A percentile compares a stretch with the other conserved stretches of the same genome.
Conservation (phyloP, 2,113 vertebrate genomes). For the Etheostoma cragini region DNA sequence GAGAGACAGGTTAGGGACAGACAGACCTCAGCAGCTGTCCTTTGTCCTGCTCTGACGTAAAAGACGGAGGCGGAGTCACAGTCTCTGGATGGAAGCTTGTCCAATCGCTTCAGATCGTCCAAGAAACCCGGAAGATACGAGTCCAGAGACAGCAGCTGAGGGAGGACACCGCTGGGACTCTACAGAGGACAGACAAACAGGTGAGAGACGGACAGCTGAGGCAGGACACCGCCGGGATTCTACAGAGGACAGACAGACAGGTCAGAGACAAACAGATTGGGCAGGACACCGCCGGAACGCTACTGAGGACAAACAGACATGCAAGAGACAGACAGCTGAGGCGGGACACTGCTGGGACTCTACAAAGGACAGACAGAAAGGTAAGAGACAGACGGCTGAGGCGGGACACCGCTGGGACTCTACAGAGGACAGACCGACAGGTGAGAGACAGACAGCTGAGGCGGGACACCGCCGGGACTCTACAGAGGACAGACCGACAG, state of each 20-base stretch:
- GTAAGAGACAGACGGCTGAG: too few relatives aligned
- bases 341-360: too few relatives aligned
- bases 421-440: too few relatives aligned
- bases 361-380: too few relatives aligned
- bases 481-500: background rate
- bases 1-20: slow-evolving; percentile 13
- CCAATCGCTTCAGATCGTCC: slow-evolving; percentile 91
- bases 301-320: too few relatives aligned
- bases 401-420: too few relatives aligned
- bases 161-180: slow-evolving; percentile 91
- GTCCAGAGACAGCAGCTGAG: slow-evolving; percentile 93
- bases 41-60: slow-evolving; percentile 94
- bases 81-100: slow-evolving; percentile 90
- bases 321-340: too few relatives aligned
- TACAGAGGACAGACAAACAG: slow-evolving; percentile 51
- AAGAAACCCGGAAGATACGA: slow-evolving; percentile 91
- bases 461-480: too few relatives aligned
- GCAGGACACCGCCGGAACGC: too few relatives aligned
- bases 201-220: background rate
- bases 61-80: slow-evolving; percentile 94
- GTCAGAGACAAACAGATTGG: too few relatives aligned
- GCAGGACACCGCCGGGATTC: too few relatives aligned
- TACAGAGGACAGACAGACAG: too few relatives aligned
- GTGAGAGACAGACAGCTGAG: background rate
- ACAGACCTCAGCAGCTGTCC: slow-evolving; percentile 85